Percentiles rank a stretch among this genome's conserved stretches.
These are phyloP conservation scores for Thecophora atra DNA, from an alignment of 2,888 invertebrate genomes.

Conservation along the genomic window DNA sequence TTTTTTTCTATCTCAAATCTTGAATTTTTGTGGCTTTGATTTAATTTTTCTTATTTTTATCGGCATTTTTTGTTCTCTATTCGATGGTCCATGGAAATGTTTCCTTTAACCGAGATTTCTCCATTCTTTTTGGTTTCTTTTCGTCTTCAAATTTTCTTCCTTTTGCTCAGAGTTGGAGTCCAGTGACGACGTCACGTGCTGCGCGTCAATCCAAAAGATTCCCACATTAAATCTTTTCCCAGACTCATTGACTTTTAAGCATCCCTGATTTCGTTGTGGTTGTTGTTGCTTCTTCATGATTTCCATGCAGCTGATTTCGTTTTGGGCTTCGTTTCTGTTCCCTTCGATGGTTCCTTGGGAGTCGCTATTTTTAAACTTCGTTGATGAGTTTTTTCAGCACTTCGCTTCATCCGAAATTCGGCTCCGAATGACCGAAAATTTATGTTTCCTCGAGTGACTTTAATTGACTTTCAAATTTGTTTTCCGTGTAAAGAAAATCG, in stretches of 20 bases:
- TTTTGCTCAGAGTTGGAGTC: neutral
- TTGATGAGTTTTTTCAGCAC: no score
- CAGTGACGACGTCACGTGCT: slow-evolving; percentile 46
- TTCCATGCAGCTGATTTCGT: no score
- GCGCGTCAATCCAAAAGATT: slow-evolving; percentile 48
- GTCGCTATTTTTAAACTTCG: no score
- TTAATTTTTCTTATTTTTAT: no score
- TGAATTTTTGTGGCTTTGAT: no score
- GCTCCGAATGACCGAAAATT: slow-evolving; percentile 37
- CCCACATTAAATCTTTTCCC: slow-evolving; percentile 51
- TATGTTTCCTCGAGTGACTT: slow-evolving; percentile 41
- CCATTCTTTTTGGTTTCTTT: neutral
- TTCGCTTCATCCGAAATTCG: no score
- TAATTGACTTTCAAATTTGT: slow-evolving; percentile 12
- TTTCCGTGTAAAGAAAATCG: no score
- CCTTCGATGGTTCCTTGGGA: no score
- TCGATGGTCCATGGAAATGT: no score
- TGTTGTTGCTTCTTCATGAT: neutral
- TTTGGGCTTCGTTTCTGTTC: no score
- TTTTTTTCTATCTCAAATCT: no score
- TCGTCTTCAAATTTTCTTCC: neutral
- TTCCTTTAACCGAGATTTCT: neutral
- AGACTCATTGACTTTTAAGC: slow-evolving; percentile 27
- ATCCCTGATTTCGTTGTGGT: slow-evolving; percentile 3
- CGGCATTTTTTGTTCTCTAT: no score